phyloP scores from a whole-genome alignment of 2,797 vertebrate species.

The Aphelocoma californica region DNA sequence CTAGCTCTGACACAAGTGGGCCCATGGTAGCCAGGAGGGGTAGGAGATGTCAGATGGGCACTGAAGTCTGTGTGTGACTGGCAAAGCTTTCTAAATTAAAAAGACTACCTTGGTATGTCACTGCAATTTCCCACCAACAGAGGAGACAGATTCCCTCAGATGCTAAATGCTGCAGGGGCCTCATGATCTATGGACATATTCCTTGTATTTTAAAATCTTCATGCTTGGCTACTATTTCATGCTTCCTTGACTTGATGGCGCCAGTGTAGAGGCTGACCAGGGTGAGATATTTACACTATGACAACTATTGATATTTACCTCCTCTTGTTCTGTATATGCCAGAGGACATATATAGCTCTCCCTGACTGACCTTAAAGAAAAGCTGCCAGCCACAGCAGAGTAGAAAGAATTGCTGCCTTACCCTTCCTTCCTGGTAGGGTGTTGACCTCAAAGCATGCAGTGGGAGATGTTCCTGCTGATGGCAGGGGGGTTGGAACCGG shows the following conservation, averaged over 20 bases:
- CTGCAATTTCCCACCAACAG: not conserved
- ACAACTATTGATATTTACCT: not conserved
- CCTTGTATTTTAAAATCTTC: not conserved
- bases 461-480: accelerated
- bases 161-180: not conserved
- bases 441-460: not conserved
- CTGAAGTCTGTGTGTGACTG: not conserved
- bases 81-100: not conserved
- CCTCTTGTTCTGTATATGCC: not conserved
- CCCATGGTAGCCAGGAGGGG: not conserved
- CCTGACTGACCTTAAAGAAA: not conserved
- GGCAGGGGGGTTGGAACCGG: not conserved
- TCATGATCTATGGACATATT: not conserved
- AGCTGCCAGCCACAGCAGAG: not conserved
- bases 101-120: not conserved
- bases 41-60: not conserved
- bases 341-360: not conserved
- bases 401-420: not conserved
- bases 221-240: not conserved
- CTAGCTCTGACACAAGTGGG: conserved; percentile 5
- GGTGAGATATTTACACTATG: not conserved
- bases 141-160: not conserved
- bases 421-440: not conserved
- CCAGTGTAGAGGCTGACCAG: not conserved
- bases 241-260: not conserved